Evolutionary conservation across 2,888 invertebrate genomes (phyloP).

Genomic region (Cantharis rufa): DNA sequence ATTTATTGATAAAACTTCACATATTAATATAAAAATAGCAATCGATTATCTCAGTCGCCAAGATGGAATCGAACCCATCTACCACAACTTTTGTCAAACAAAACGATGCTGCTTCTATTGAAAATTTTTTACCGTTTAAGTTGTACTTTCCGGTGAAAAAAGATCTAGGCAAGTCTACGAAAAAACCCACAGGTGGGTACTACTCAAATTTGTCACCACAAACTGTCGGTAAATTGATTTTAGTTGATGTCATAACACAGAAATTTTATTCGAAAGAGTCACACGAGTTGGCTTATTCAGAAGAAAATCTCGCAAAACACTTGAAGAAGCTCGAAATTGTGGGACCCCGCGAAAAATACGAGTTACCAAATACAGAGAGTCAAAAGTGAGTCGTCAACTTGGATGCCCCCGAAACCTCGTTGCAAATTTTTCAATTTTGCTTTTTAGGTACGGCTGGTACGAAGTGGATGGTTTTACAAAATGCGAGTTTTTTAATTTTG

Average conservation of each 20-base stretch:
- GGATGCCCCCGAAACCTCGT: neutral
- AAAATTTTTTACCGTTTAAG: slow-evolving; percentile 44
- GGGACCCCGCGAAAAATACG: slow-evolving; percentile 47
- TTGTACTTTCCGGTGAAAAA: slow-evolving; percentile 46
- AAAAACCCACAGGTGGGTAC: slow-evolving; percentile 31
- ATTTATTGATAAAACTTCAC: slow-evolving; percentile 37
- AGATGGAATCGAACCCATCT: slow-evolving; percentile 21
- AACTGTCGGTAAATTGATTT: slow-evolving; percentile 23
- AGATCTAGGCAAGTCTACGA: slow-evolving; percentile 37
- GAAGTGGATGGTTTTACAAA: slow-evolving; percentile 42
- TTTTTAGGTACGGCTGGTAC: slow-evolving; percentile 54
- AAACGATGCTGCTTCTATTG: neutral
- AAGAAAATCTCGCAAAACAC: slow-evolving; percentile 41
- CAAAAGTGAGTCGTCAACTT: slow-evolving; percentile 44
- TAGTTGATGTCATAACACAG: slow-evolving; percentile 46
- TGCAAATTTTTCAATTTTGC: neutral
- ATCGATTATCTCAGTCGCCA: neutral
- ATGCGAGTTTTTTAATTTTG: slow-evolving; percentile 52
- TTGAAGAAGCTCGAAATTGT: slow-evolving; percentile 43
- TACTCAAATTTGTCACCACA: too few species aligned
- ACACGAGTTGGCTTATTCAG: slow-evolving; percentile 29
- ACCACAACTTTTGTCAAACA: slow-evolving; percentile 16
- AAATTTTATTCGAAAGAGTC: slow-evolving; percentile 47
- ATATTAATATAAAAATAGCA: slow-evolving; percentile 28
- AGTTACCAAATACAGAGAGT: slow-evolving; percentile 50